Conservation (phyloP, 2,113 vertebrate species). For the Macaca mulatta region DNA sequence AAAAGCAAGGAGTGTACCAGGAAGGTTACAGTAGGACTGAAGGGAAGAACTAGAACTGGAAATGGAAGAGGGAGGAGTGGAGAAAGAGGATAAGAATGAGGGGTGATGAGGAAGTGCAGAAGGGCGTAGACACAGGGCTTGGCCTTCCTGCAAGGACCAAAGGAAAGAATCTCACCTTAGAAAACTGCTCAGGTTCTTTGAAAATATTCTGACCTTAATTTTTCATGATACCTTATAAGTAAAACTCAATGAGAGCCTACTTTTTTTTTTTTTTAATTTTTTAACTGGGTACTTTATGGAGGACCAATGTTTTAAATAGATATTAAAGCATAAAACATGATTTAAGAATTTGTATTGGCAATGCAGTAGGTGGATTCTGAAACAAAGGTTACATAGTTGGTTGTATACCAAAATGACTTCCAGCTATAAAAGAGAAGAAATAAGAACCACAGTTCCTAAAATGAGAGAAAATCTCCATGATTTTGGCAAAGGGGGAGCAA, state of each 20-base stretch:
- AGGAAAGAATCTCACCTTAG: neutral
- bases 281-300: neutral
- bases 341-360: neutral
- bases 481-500: neutral
- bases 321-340: neutral
- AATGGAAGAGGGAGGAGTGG: neutral
- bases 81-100: neutral
- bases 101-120: fast-evolving
- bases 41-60: neutral
- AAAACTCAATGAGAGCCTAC: neutral
- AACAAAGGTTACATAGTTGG: slow-evolving; percentile 56
- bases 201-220: neutral
- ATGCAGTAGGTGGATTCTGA: neutral
- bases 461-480: neutral
- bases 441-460: neutral
- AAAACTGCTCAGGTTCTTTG: neutral
- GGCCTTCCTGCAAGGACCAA: neutral
- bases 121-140: neutral
- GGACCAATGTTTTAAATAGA: slow-evolving; percentile 12
- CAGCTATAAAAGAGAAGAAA: slow-evolving; percentile 13
- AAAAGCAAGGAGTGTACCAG: neutral
- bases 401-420: slow-evolving; percentile 40
- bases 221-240: neutral
- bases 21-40: neutral
- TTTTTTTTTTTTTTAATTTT: neutral